Base-by-base conservation (phyloP, 2,113 vertebrate species). In the Heterocephalus glaber region DNA sequence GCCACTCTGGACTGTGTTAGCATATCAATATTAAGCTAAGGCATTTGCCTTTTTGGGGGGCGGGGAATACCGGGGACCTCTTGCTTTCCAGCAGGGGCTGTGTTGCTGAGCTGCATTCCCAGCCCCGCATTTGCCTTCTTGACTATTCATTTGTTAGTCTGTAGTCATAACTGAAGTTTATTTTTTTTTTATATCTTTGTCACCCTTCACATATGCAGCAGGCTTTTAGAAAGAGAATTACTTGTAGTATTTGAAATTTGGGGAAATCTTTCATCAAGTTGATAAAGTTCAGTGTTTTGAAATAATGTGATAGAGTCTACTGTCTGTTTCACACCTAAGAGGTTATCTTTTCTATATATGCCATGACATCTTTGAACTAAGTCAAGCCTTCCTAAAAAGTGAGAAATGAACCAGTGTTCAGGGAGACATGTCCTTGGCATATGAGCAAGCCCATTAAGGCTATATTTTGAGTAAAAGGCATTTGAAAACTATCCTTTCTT, bases 341-440 rank as follows among this genome's bases (percentile, higher is more conserved):
- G 52, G 85, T 95, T 96, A 82, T 74, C 90, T 94, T 93, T 87
- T 96, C 77, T 74, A 81, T 52, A 16, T 26, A 20, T 92, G 92
- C 88, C 65, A 79, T 14, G 41, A 56, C 76, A 44, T 95, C 90
- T 90, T 87, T 58, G 84, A 87, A 93, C 85, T 74, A 86, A 95
- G 84, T 89, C 80, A 89, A 80, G 10, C 49, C 61, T 85, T 95
- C 81, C n/a, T 90, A 76, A 95, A 81, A 87, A 87, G 68, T 54
- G 17, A 95, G 30, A 96, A 92, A 94, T 76, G 93, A 95, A 92
- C 74, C 95, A 95, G 79, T 47, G n/a, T 91, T 91, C 72, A 60
- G 11, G 3, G 35, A 94, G 89, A 97, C 93, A 83, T 89, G n/a
- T 91, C 95, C 61, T 94, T 95, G 93, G 96, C 83, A 82, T 66